Percentiles rank a stretch among this genome's conserved stretches.
phyloP scores from a whole-genome alignment of 2,888 invertebrate species.

The Omphaloscelis lunosa region DNA sequence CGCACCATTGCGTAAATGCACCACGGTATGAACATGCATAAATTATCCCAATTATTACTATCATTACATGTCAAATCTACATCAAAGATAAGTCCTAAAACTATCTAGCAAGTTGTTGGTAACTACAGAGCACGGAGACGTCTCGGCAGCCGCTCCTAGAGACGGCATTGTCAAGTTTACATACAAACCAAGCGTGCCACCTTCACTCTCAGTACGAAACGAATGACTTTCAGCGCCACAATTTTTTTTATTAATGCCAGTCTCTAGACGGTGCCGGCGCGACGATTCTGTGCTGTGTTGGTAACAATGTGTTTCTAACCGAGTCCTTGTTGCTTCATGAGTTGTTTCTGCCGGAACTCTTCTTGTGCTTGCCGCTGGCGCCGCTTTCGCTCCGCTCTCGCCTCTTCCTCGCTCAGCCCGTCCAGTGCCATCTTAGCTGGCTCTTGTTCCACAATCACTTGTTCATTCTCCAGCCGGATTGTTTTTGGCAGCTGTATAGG shows the following conservation, averaged over 20 bases:
- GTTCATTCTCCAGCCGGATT: constrained; percentile 34
- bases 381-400: constrained; percentile 85
- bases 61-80: not conserved
- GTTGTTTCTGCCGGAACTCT: constrained; percentile 84
- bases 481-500: constrained; percentile 14
- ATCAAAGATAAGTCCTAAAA: not conserved
- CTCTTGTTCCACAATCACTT: constrained; percentile 66
- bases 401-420: constrained; percentile 79
- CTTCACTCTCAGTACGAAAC: not conserved
- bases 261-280: not conserved
- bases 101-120: constrained; percentile 7
- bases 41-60: not conserved
- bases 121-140: not conserved
- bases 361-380: constrained; percentile 86
- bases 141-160: not conserved
- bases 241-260: not conserved
- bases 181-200: not conserved
- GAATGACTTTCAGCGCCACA: no score
- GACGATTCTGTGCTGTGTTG: not conserved
- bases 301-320: constrained; percentile 76
- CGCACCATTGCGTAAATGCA: not conserved
- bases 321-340: constrained; percentile 75
- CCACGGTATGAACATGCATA: not conserved
- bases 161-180: not conserved
- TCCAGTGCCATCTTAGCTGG: constrained; percentile 61